phyloP scores from a whole-genome alignment of 92 coral and sea anemone genomes.

The Hydrozoanthus gracilis region DNA sequence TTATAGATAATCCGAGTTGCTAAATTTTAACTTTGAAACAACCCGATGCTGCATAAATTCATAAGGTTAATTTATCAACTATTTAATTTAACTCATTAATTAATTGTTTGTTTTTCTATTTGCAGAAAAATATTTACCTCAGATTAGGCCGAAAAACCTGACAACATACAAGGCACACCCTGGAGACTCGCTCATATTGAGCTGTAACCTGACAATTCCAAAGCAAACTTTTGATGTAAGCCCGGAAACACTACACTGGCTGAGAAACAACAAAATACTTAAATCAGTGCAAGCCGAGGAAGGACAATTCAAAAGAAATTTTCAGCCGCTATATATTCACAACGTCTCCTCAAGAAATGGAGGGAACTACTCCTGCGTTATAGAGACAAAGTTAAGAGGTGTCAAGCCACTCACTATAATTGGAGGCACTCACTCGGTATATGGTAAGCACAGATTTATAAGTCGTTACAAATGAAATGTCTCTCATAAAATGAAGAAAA shows the following conservation, averaged over 20 bases:
- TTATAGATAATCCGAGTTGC: no score
- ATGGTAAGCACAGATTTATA: not conserved
- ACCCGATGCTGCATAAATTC: no score
- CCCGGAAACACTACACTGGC: conserved; percentile 3
- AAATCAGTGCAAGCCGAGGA: not conserved
- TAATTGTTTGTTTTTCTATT: not conserved
- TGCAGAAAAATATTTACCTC: conserved; percentile 7
- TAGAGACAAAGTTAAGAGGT: conserved; percentile 14
- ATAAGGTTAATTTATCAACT: no score
- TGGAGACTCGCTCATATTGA: not conserved
- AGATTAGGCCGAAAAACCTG: not conserved
- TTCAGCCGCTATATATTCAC: conserved; percentile 2
- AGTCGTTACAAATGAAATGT: no score
- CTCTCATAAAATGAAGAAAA: not conserved
- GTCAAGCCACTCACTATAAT: conserved; percentile 7
- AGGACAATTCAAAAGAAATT: conserved; percentile 14
- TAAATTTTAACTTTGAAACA: no score
- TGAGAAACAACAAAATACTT: not conserved
- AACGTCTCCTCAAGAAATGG: conserved; percentile 18
- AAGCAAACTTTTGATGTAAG: conserved; percentile 10
- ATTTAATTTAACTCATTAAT: not conserved
- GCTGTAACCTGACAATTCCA: conserved; percentile 19
- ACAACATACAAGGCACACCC: not conserved
- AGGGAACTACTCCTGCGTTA: conserved; percentile 18
- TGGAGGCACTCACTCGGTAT: conserved; percentile 1